Evolutionary conservation across 2,797 vertebrate genomes (phyloP), one percentile per base, ranked within the genome.

Genomic region (Loriculus beryllinus): DNA sequence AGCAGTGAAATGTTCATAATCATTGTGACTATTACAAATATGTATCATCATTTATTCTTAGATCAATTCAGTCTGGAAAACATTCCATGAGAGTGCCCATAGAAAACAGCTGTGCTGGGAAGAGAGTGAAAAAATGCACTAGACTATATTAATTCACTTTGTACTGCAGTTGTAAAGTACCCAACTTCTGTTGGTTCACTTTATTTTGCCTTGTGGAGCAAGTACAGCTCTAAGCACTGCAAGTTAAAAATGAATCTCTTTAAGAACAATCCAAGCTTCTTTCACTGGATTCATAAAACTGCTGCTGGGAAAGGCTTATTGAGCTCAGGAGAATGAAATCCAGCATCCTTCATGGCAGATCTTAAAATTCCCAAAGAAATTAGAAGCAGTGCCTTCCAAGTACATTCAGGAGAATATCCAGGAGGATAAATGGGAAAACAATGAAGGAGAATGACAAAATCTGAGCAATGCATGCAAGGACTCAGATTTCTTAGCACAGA

Each of bases 191-290:
- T 31, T 39, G 72, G 40, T 42, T 74, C 42, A 26, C 4, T 45
- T 74, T 82, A 88, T 92, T 90, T 84, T 56, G 67, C 71, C 81
- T 70, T 45, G 56, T 7, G 42, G 70, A 69, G 33, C 31, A 65
- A 85, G 67, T 28, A 37, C 42, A 19, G 35, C 40, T 64, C 60
- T 72, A 57, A 77, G 22, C 22, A 35, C n/a, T 42, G 51, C 42
- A 63, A 77, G 77, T 67, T 92, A 84, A 64, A 52, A 67, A 59
- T 19, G 2, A 85, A 64, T 69, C 71, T 70, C 33, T 80, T 48
- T 33, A 74, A 78, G 51, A 88, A 65, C 62, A 56, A 65, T 21
- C 28, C 17, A 18, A 62, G 33, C 5, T 70, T 43, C 57, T 85
- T 75, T 45, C 67, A 47, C 31, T 23, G 52, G 47, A 49, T 90